phyloP scores from a whole-genome alignment of 2,113 vertebrate species.

The Sinocyclocheilus maitianheensis region DNA sequence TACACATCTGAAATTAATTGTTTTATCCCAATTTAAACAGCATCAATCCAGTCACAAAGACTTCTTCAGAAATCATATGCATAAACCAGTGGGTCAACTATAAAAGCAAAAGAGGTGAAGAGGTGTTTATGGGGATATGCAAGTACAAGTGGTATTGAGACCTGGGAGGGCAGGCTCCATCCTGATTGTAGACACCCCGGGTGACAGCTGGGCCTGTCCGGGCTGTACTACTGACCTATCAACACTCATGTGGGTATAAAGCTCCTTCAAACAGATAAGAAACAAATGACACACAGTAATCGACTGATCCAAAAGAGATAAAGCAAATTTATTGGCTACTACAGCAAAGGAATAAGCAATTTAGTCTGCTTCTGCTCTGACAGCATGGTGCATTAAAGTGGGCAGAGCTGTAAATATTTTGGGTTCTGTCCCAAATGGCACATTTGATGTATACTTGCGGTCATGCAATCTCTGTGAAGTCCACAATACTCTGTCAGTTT shows the following conservation, averaged over 20 bases:
- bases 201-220: constrained; percentile 86
- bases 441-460: background rate
- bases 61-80: background rate
- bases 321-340: background rate
- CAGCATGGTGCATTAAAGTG: background rate
- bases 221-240: constrained; percentile 79
- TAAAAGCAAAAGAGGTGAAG: background rate
- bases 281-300: constrained; percentile 33
- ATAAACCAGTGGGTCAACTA: background rate
- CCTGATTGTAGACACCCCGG: constrained; percentile 85
- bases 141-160: constrained; percentile 65
- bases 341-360: background rate
- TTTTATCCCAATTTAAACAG: background rate
- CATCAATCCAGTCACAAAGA: background rate
- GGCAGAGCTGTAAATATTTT: background rate
- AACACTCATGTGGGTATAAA: constrained; percentile 66
- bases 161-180: constrained; percentile 83
- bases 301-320: constrained; percentile 15
- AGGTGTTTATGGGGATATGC: background rate
- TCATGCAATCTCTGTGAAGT: background rate
- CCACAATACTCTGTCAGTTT: background rate
- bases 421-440: background rate
- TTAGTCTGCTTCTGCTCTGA: background rate
- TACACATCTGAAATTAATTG: background rate
- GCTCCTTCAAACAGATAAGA: constrained; percentile 69